Evolutionary conservation across 2,113 vertebrate species (phyloP).

Genomic region (Cisticola juncidis): DNA sequence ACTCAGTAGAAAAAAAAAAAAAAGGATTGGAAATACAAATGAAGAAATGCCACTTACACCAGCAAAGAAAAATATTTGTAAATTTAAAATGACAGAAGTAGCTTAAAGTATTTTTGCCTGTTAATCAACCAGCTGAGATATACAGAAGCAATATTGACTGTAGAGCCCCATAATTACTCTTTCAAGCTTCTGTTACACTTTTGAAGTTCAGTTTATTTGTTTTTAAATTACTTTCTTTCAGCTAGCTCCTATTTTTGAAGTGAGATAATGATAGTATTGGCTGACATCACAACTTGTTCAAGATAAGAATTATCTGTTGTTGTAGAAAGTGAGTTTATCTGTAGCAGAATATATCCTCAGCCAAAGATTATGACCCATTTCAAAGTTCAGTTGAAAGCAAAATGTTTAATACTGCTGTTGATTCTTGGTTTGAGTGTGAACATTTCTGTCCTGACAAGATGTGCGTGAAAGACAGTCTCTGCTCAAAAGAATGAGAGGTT

Average conservation of each 20-base stretch:
- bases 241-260: not conserved
- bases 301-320: slow-evolving; percentile 29
- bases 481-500: not conserved
- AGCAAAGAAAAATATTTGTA: not conserved
- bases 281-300: not conserved
- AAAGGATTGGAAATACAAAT: not conserved
- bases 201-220: slow-evolving; percentile 7
- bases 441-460: not conserved
- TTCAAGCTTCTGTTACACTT: not conserved
- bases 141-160: not conserved
- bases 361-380: not conserved
- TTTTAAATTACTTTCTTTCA: slow-evolving; percentile 24
- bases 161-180: not conserved
- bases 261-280: slow-evolving; percentile 27
- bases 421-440: not conserved
- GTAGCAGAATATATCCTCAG: not conserved
- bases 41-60: not conserved
- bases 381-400: not conserved
- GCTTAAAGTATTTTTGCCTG: not conserved
- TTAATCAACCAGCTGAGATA: not conserved
- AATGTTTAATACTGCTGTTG: not conserved
- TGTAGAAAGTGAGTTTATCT: slow-evolving; percentile 8
- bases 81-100: not conserved
- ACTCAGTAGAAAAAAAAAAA: not conserved
- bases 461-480: not conserved